Base-by-base conservation (phyloP, 1,140 invertebrate species). In the Drosophila pectinifera region DNA sequence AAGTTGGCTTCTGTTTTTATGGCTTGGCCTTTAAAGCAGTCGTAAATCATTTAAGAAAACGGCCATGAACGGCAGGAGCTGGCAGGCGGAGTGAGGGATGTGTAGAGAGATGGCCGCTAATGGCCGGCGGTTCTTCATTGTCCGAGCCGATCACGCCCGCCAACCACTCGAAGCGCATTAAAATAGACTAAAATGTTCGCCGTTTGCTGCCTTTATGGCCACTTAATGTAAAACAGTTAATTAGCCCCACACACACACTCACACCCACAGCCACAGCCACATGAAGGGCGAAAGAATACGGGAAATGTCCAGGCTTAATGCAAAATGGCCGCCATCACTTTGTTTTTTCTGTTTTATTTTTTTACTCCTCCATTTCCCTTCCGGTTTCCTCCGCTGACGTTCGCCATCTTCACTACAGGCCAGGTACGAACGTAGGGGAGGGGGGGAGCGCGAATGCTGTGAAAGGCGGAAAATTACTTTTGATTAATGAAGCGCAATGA, bases 151-250 rank as follows among this genome's bases (percentile, higher is more conserved):
- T 86, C 82, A 86, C 82, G 82, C 82, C 82, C 67, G 65, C 65
- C 63, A 28, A 11, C 55, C 48, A 48, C 69, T 55, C 69, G 72
- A 74, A 74, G 69, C 36, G 61, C 84, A 84, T 88, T 88, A 89
- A 88, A 86, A 86, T 89, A 83, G 83, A 79, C 83, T 83, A 86
- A 86, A 86, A 79, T 89, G 65, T 58, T 36, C 65, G 54, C 61
- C 65, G 54, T 55, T 58, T 59, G 69, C 76, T 64, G 68, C 63
- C 67, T 80, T 89, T 89, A 89, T 89, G 80, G 77, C 77, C 84
- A 78, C 77, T 89, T 89, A 89, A 89, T 89, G 84, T 89, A 89
- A 88, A 84, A 84, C 84, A 89, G 84, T 89, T 89, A 89, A 89
- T 89, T 89, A 89, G 85, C 68, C 49, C 48, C 57, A 74, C 65